Evolutionary conservation across 92 coral and sea anemone species (phyloP), one percentile per base, ranked within the genome.

Genomic region (Paramuricea clavata): DNA sequence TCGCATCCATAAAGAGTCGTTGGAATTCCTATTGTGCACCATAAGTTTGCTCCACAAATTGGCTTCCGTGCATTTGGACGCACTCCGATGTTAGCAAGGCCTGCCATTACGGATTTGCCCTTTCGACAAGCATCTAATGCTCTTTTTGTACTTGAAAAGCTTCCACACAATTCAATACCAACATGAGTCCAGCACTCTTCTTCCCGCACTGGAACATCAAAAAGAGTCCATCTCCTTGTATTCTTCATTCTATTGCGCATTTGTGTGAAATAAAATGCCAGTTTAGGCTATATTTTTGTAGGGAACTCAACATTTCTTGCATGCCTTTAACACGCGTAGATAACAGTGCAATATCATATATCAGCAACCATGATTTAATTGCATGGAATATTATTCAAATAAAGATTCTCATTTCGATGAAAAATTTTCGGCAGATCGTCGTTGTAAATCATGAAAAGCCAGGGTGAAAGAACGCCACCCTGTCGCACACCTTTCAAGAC

Each of bases 401-500:
- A 54, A 11, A 54, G 26, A 23, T 54, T 15, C 12, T 11, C 62
- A 15, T 2, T 54, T 54, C 26, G 22, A 3, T 23, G 4, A 23
- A 54, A 17, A 54, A 54, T 54, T 3, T 54, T 54, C 4, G 62
- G 31, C 70, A 62, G 3, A 32, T 62, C 70, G 22, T 62, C 70
- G 22, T 62, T 62, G 22, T 22, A 62, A 21, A 62, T 23, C 70
- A 62, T 62, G 31, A 62, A 62, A 17, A 62, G 70, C 28, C 70
- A 7, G 2, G 28, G 70, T 22, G 70, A 36, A 8, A 36, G 42
- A 36, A 36, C 42, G 42, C 42, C 42, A 8, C 42, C 42, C 8
- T 36, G 42, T 36, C 42, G 42, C 8, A 36, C 42, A 36, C 42
- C 42, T 36, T 36, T 3, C 42, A 36, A 2, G 42, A 36, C 42